Conservation (phyloP, 2,113 vertebrate species). For the Tichodroma muraria region DNA sequence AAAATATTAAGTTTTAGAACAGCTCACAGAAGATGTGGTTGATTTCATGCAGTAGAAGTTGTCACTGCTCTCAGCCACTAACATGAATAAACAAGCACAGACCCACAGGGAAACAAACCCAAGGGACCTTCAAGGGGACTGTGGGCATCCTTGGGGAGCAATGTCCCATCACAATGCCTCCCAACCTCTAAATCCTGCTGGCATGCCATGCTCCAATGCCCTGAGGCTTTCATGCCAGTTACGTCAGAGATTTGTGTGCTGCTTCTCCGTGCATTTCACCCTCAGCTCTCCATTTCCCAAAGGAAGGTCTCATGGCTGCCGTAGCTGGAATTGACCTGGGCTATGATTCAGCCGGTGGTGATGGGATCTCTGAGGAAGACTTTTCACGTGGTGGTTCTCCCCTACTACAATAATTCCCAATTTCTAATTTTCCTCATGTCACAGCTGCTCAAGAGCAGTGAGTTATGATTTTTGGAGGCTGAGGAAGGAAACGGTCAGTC, state of each 20-base stretch:
- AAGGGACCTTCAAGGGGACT: background rate
- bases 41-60: background rate
- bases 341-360: background rate
- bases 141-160: background rate
- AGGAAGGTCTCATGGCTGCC: background rate
- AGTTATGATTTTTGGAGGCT: background rate
- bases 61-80: background rate
- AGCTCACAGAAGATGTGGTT: background rate
- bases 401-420: background rate
- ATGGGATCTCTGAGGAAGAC: background rate
- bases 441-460: background rate
- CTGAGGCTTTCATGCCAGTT: background rate
- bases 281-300: background rate
- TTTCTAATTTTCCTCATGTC: background rate
- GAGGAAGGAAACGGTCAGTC: background rate
- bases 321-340: background rate
- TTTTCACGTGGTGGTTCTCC: background rate
- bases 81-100: background rate
- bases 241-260: background rate
- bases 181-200: background rate
- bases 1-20: background rate
- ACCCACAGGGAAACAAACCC: background rate
- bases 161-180: background rate
- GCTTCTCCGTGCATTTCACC: background rate
- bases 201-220: background rate